Conservation (phyloP, 2,888 invertebrate species). For the Dasysyrphus tricinctus region DNA sequence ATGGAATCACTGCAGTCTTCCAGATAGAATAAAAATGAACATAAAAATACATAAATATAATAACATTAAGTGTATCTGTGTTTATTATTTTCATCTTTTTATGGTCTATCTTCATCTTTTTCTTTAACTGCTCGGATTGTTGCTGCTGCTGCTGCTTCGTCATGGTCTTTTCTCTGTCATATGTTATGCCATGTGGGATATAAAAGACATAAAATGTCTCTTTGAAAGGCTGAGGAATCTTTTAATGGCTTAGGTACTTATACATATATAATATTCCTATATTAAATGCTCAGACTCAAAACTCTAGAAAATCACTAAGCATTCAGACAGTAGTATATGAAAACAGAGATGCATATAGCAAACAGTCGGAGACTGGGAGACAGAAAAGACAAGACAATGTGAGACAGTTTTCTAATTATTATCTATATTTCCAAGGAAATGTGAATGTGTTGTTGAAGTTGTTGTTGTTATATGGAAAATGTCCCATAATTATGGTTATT, state of each 20-base stretch:
- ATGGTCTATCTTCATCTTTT: constrained; percentile 15
- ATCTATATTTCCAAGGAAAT: constrained; percentile 23
- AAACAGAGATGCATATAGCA: constrained; percentile 19
- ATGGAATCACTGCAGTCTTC: constrained; percentile 58
- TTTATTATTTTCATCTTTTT: constrained; percentile 40
- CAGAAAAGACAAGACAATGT: constrained; percentile 37
- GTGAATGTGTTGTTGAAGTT: constrained; percentile 16
- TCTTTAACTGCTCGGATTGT: constrained; percentile 5
- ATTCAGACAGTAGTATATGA: not conserved
- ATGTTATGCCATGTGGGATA: constrained; percentile 24
- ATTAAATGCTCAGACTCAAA: constrained; percentile 37
- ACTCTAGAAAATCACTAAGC: constrained; percentile 43
- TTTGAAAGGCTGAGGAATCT: constrained; percentile 57
- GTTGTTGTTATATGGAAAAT: constrained; percentile 53
- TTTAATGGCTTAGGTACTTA: constrained; percentile 46
- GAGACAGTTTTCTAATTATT: constrained; percentile 73
- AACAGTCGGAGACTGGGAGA: constrained; percentile 12
- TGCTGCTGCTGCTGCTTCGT: not conserved
- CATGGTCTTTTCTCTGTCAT: constrained; percentile 45
- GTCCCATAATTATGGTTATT: constrained; percentile 69
- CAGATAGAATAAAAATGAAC: not conserved
- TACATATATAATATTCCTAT: not conserved
- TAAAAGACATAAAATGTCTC: constrained; percentile 29
- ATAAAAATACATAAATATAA: constrained; percentile 52
- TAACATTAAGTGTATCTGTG: constrained; percentile 65